Conservation (phyloP, 1,140 invertebrate genomes). For the Drosophila tristis region DNA sequence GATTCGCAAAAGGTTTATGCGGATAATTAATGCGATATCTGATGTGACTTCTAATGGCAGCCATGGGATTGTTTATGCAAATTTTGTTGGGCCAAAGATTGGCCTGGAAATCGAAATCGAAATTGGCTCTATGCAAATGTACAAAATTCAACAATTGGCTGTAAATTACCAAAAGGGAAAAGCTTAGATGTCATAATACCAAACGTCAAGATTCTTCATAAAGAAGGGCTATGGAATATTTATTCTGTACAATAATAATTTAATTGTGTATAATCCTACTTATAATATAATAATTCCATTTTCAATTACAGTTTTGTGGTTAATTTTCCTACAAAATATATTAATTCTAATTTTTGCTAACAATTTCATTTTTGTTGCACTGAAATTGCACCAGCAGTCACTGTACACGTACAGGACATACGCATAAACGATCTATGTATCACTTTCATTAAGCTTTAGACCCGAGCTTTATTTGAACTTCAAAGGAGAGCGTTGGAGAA, state of each 20-base stretch:
- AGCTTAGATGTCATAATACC: not conserved
- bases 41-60: conserved; percentile 38
- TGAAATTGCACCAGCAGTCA: not conserved
- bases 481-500: conserved; percentile 40
- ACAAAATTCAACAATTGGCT: conserved; percentile 40
- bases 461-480: conserved; percentile 41
- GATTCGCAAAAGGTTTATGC: conserved; percentile 49
- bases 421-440: conserved; percentile 50
- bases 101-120: not conserved
- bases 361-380: not conserved
- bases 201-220: too few relatives aligned
- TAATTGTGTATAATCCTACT: too few relatives aligned
- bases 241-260: too few relatives aligned
- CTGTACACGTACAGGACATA: conserved; percentile 3
- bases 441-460: conserved; percentile 39
- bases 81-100: conserved; percentile 1
- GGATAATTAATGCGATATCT: conserved; percentile 62
- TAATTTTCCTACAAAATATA: too few relatives aligned
- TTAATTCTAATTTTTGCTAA: too few relatives aligned
- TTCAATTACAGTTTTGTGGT: too few relatives aligned
- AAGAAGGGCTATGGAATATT: too few relatives aligned
- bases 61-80: conserved; percentile 41
- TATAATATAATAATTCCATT: too few relatives aligned
- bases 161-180: conserved; percentile 34
- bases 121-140: conserved; percentile 24